Base-by-base conservation (phyloP, 2,797 vertebrate genomes). In the Labroides dimidiatus region DNA sequence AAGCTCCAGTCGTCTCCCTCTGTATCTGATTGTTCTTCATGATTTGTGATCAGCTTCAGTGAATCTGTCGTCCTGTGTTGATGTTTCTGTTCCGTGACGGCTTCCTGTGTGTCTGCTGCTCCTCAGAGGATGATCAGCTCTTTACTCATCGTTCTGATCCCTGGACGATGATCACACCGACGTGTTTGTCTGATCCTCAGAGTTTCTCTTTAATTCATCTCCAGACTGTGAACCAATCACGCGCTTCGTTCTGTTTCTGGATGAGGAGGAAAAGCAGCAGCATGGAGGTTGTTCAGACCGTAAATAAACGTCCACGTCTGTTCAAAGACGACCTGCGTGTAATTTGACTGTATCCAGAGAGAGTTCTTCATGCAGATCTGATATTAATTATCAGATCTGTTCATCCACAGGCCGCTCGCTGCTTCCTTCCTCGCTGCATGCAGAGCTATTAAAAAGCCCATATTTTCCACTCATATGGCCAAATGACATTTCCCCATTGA, bases 391-490 rank as follows among this genome's bases (percentile, higher is more conserved):
- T 47, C 21, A 54, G 41, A 67, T 56, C 51, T 10, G 9, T 82
- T 64, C 57, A 24, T 21, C 11, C 64, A 21, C 61, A 68, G 65
- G 21, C 42, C 27, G 69, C 27, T 41, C 15, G 21, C 37, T 52
- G 53, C 65, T 64, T 16, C 42, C 20, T 42, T 15, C 39, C 42
- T 36, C 52, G 50, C 63, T 60, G 64, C 72, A 56, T 75, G 53
- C 50, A 42, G 13, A 60, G 51, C 77, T 27, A 64, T 81, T 79
- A 58, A 72, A 81, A 77, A 50, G 47, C 27, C 63, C 15, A 59
- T 78, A 70, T 64, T 85, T 84, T 85, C 77, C 69, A 77, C 51
- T 82, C 70, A 69, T 71, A 44, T 51, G 50, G 66, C 43, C 52
- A 72, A 69, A 76, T 75, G 45, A 55, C 58, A 75, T 81, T 78